Percentiles rank a stretch among this genome's conserved stretches.
Conservation (phyloP, 2,797 vertebrate genomes). For the Sebastes steindachneri region DNA sequence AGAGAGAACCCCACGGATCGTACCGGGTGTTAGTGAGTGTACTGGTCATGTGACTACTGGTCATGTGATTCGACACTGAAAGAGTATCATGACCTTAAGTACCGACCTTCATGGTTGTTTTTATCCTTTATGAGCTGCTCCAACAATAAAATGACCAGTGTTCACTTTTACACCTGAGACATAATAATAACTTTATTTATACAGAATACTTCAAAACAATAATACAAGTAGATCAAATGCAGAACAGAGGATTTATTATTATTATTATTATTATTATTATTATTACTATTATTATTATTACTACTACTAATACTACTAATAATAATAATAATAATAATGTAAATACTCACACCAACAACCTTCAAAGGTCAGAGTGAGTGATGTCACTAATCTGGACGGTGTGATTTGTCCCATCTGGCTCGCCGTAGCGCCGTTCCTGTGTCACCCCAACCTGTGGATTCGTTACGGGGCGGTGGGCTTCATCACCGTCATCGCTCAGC, state of each 20-base stretch:
- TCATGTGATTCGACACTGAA: neutral
- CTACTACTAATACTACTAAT: too few species aligned
- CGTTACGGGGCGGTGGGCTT: conserved; percentile 97
- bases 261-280: too few species aligned
- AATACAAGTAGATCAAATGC: too few species aligned
- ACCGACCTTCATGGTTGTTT: neutral
- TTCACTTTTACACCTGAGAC: neutral
- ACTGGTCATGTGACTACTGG: neutral
- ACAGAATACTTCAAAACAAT: too few species aligned
- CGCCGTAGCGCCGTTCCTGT: conserved; percentile 91
- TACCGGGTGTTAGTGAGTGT: neutral
- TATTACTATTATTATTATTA: too few species aligned
- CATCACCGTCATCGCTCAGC: conserved; percentile 95
- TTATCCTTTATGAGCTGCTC: neutral
- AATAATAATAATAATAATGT: too few species aligned
- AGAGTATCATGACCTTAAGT: neutral
- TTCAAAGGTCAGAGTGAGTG: too few species aligned
- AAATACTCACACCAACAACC: too few species aligned
- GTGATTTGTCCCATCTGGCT: conserved; percentile 1
- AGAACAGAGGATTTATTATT: too few species aligned
- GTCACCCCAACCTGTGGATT: conserved; percentile 98
- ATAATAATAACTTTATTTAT: neutral
- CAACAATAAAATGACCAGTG: neutral
- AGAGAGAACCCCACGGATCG: neutral
- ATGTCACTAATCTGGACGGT: too few species aligned